Conservation (phyloP, 2,113 vertebrate species). For the Excalfactoria chinensis region DNA sequence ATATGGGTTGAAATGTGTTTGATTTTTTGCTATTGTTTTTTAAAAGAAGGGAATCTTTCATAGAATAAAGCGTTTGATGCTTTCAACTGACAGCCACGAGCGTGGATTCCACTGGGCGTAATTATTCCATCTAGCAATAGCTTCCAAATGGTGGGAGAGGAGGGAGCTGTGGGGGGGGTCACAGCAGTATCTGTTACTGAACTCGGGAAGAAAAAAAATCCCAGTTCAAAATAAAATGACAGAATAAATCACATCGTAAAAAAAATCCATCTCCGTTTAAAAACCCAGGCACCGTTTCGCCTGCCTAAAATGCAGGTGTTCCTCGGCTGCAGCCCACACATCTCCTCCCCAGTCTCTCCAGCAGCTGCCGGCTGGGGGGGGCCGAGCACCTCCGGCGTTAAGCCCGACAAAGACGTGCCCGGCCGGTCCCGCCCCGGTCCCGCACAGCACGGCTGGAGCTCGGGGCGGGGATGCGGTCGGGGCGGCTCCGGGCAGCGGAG, state of each 20-base stretch:
- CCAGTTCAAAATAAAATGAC: neutral
- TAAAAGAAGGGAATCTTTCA: neutral
- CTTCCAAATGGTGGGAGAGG: neutral
- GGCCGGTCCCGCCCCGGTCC: no score
- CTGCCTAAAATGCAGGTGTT: neutral
- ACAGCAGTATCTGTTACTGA: neutral
- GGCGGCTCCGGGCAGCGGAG: neutral
- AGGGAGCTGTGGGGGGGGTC: neutral
- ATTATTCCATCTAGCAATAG: neutral
- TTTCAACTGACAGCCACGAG: neutral
- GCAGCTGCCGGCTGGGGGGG: no score
- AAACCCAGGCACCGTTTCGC: neutral
- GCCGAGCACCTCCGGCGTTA: no score
- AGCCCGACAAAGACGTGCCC: neutral
- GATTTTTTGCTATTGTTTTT: neutral
- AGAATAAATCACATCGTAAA: neutral
- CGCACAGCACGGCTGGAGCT: no score
- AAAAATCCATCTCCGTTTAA: neutral
- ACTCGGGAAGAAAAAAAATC: neutral
- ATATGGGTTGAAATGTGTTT: neutral
- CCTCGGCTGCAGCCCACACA: no score
- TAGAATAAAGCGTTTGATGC: neutral
- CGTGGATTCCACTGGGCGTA: neutral
- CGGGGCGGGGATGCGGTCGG: no score
- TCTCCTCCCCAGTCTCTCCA: no score